Base-by-base conservation (phyloP, 2,888 invertebrate genomes). In the Drosophila barbarae region DNA sequence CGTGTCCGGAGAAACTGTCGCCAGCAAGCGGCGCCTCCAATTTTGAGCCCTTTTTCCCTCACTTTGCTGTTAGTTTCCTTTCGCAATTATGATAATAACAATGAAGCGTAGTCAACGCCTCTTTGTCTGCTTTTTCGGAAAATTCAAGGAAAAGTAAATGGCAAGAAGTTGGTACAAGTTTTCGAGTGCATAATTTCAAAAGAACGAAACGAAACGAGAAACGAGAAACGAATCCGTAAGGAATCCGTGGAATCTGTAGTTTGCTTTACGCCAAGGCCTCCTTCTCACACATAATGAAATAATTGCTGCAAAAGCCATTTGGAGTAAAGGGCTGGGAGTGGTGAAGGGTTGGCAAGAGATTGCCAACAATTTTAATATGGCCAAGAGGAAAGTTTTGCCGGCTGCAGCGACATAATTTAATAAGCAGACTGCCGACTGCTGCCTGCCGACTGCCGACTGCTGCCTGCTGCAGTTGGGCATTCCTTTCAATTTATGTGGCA, bases 71-170 rank as follows among this genome's bases (percentile, higher is more conserved):
- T 41, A 59, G 76, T 73, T 76, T 82, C 75, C 75, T 74, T 83
- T 26, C 18, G 83, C 85, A 82, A 82, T 82, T 82, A 82, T 85
- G 84, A 77, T 82, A 85, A 82, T 85, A 85, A 85, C 81, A 81
- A 81, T 76, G 79, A 74, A 63, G 53, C 47, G 59, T 64, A 42
- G 56, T 39, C 63, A 69, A 68, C 61, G 56, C 68, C 68, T 54
- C 59, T 68, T 52, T 53, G 59, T 59, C 59, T 56, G 30, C 18
- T 26, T 26, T 26, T 28, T 18, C 18, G 32, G 39, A 36, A 35
- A 30, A 35, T 42, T 21, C 38, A 57, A 38, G 28, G 30, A 28
- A 60, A 61, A 41, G 47, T 41, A 47, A 60, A 54, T 46, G 59
- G 46, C 46, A 9, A 46, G 30, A 44, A 47, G 46, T 47, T 32